Evolutionary conservation across 2,888 invertebrate genomes (phyloP).

Genomic region (Dendrolimus houi): DNA sequence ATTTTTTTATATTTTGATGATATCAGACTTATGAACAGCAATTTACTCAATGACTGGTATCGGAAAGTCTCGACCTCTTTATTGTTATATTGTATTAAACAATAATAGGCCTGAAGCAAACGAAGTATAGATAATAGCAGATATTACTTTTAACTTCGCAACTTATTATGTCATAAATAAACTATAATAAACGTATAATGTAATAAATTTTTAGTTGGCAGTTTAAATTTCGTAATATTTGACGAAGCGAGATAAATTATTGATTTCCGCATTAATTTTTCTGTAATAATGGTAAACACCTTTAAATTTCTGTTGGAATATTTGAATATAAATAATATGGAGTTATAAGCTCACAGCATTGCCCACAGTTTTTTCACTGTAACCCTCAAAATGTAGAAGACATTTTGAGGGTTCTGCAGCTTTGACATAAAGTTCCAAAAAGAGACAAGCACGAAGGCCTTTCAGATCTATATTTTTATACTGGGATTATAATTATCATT

Average conservation of each 20-base stretch:
- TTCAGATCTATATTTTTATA: too few species aligned
- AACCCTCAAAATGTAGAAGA: too few species aligned
- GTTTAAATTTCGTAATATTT: background rate
- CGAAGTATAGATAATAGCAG: background rate
- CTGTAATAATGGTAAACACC: background rate
- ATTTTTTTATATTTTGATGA: too few species aligned
- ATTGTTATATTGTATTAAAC: background rate
- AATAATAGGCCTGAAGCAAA: background rate
- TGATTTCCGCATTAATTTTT: background rate
- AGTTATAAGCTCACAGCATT: too few species aligned
- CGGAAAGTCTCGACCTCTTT: too few species aligned
- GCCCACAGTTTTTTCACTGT: too few species aligned
- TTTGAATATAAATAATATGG: too few species aligned
- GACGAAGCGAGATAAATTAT: background rate
- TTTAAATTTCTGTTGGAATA: too few species aligned
- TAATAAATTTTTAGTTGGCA: background rate
- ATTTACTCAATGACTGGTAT: conserved; percentile 3
- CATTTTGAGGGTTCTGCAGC: too few species aligned
- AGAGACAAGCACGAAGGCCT: too few species aligned
- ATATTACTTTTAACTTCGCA: background rate
- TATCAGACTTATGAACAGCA: background rate
- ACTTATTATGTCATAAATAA: background rate
- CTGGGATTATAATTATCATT: too few species aligned
- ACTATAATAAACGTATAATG: background rate
- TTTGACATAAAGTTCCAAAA: too few species aligned